Evolutionary conservation across 2,888 invertebrate species (phyloP).

Genomic region (Eumacrocentrus americanus): DNA sequence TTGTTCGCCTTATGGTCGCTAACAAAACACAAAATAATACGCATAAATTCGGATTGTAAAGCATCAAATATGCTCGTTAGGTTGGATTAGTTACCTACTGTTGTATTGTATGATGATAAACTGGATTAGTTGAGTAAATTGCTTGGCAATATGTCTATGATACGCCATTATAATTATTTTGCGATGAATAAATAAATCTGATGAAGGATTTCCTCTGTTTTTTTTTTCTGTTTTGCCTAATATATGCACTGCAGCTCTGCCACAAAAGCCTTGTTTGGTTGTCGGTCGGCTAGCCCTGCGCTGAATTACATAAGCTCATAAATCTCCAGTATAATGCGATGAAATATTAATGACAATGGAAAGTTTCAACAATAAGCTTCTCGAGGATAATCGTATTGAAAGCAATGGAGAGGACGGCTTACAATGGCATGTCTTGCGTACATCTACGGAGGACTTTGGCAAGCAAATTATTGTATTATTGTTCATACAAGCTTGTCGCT

Average conservation of each 20-base stretch:
- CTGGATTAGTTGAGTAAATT: too few relatives aligned
- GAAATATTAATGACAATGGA: constrained; percentile 61
- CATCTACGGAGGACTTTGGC: not conserved
- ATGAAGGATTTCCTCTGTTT: too few relatives aligned
- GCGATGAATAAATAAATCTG: too few relatives aligned
- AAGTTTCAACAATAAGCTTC: constrained; percentile 60
- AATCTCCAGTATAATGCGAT: constrained; percentile 54
- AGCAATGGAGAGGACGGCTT: constrained; percentile 46
- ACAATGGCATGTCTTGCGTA: constrained; percentile 44
- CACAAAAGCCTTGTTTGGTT: not conserved
- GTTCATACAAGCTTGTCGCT: not conserved
- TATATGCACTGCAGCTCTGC: too few relatives aligned
- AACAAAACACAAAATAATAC: too few relatives aligned
- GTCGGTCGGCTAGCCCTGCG: constrained; percentile 12
- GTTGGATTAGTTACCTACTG: too few relatives aligned
- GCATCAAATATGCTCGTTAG: too few relatives aligned
- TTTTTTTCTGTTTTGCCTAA: too few relatives aligned
- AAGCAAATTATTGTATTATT: constrained; percentile 36
- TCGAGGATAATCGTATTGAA: constrained; percentile 59
- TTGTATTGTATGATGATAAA: too few relatives aligned
- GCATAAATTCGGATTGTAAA: too few relatives aligned
- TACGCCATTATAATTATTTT: too few relatives aligned
- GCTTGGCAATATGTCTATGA: too few relatives aligned
- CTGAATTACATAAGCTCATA: constrained; percentile 51
- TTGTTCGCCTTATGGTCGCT: not conserved